Percentiles rank a stretch among this genome's conserved stretches.
Evolutionary conservation across 2,113 vertebrate species (phyloP).

Genomic region (Burhinus bistriatus): DNA sequence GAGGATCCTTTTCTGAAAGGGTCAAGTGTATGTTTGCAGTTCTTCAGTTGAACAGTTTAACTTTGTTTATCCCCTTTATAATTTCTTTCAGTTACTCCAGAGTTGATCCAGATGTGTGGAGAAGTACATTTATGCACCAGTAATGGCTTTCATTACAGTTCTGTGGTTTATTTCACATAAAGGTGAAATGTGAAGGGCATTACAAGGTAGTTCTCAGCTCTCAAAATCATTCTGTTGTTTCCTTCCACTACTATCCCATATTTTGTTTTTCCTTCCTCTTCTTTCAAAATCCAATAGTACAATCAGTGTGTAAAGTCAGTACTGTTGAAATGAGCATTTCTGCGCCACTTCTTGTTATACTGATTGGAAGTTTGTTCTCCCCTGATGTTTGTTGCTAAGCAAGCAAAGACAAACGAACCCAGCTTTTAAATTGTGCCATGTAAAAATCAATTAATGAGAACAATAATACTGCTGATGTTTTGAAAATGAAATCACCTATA

Average conservation of each 20-base stretch:
- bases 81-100: neutral
- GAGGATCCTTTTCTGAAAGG: neutral
- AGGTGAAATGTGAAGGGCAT: conserved; percentile 24
- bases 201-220: conserved; percentile 16
- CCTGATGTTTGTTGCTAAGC: neutral
- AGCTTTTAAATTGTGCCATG: neutral
- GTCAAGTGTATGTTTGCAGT: neutral
- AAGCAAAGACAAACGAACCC: neutral
- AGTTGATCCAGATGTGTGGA: neutral
- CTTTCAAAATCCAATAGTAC: conserved; percentile 35
- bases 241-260: neutral
- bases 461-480: neutral
- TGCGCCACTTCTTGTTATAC: neutral
- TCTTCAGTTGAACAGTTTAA: neutral
- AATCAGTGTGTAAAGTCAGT: neutral
- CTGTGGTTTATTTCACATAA: conserved; percentile 54
- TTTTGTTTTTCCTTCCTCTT: neutral
- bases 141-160: conserved; percentile 17
- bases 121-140: neutral
- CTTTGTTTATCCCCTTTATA: neutral
- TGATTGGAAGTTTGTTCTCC: neutral
- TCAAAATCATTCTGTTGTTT: neutral
- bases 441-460: neutral
- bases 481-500: conserved; percentile 3
- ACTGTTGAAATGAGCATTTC: neutral